Evolutionary conservation across 2,797 vertebrate genomes (phyloP).

Genomic region (Darevskia mixta): DNA sequence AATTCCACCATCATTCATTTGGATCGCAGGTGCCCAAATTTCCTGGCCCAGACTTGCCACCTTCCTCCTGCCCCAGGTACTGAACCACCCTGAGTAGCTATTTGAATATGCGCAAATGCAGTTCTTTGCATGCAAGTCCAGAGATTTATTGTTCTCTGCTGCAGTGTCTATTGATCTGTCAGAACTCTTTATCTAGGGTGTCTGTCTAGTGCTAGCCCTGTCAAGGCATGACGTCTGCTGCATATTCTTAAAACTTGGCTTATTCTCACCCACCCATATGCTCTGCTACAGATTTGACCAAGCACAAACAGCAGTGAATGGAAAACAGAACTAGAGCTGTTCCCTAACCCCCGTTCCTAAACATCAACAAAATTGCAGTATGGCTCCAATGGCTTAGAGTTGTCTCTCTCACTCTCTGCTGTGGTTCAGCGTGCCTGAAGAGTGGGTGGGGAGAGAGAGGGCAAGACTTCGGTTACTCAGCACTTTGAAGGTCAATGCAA

Average conservation of each 20-base stretch:
- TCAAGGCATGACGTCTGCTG: not conserved
- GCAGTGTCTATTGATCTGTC: not conserved
- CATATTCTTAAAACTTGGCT: constrained; percentile 19
- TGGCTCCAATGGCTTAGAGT: constrained; percentile 34
- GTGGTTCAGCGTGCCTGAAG: constrained; percentile 35
- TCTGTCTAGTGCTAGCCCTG: constrained; percentile 29
- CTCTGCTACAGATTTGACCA: not conserved
- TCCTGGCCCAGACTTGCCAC: not conserved
- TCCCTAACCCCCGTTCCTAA: not conserved
- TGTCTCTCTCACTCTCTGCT: not conserved
- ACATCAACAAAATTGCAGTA: constrained; percentile 18
- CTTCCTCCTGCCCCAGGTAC: not conserved
- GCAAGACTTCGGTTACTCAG: constrained; percentile 64
- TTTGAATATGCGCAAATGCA: constrained; percentile 5
- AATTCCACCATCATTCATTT: not conserved
- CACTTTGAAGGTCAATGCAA: constrained; percentile 76
- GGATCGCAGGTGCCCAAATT: not conserved
- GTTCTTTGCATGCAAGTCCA: not conserved
- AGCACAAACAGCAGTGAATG: not conserved
- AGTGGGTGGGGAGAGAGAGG: constrained; percentile 1
- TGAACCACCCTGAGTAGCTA: not conserved
- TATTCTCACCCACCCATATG: constrained; percentile 17
- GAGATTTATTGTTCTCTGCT: constrained; percentile 10
- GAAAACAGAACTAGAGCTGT: constrained; percentile 32
- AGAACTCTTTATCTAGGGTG: not conserved